A percentile compares a stretch with the other conserved stretches of the same genome.
Evolutionary conservation across 2,113 vertebrate genomes (phyloP).

Genomic region (Chunga burmeisteri): DNA sequence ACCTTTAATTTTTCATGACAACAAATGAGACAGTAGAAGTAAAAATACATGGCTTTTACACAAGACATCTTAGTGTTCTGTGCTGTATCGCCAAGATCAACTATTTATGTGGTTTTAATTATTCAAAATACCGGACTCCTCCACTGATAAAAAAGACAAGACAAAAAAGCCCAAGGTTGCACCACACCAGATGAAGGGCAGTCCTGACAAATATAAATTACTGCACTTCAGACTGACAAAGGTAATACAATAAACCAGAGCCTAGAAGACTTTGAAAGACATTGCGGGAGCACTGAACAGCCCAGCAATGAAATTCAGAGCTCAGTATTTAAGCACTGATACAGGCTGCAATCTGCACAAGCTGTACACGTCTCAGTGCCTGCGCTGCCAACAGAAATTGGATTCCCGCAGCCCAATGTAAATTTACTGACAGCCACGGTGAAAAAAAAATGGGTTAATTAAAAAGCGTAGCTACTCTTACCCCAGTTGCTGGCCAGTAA

Average conservation of each 20-base stretch:
- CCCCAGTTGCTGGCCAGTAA: not conserved
- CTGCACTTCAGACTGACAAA: slow-evolving; percentile 11
- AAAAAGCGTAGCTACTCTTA: not conserved
- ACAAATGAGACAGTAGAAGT: slow-evolving; percentile 1
- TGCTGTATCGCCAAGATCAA: not conserved
- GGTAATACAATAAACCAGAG: slow-evolving; percentile 39
- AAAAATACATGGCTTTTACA: not conserved
- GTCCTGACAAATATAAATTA: slow-evolving; percentile 47
- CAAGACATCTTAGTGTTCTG: not conserved
- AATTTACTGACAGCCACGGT: not conserved
- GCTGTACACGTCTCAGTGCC: not conserved
- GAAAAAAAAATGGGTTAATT: not conserved
- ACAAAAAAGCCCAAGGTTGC: not conserved
- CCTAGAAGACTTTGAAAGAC: slow-evolving; percentile 13
- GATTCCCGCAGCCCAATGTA: not conserved
- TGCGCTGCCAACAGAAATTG: not conserved
- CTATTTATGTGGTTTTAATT: slow-evolving; percentile 34
- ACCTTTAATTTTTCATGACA: slow-evolving; percentile 54
- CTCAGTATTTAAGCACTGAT: not conserved
- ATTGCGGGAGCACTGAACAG: not conserved
- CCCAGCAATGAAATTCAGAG: not conserved
- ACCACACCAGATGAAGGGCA: slow-evolving; percentile 16
- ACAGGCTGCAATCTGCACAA: not conserved
- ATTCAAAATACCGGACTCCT: not conserved
- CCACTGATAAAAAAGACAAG: not conserved